A percentile compares a stretch with the other conserved stretches of the same genome.
These are phyloP conservation scores for Ascidia mentula DNA, from an alignment of 23 tunicate genomes.

Conservation along the genomic window DNA sequence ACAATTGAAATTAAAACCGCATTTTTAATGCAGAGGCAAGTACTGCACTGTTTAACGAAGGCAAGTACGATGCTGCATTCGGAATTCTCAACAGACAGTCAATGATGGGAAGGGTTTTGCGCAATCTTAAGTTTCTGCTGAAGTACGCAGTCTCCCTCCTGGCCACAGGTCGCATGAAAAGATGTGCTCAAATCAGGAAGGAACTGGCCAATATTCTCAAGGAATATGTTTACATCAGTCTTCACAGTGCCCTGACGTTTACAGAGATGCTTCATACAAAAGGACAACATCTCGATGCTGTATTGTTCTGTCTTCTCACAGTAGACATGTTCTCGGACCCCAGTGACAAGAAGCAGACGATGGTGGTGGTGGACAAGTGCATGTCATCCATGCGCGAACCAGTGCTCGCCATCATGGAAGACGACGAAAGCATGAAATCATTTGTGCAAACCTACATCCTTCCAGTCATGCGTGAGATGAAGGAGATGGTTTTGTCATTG, in stretches of 20 bases:
- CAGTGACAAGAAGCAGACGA: background rate
- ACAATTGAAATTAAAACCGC: too few species aligned
- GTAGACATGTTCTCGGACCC: background rate
- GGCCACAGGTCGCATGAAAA: background rate
- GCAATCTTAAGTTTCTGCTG: background rate
- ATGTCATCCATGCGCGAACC: constrained; percentile 3
- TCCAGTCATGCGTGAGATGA: background rate
- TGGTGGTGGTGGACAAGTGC: background rate
- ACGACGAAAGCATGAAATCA: background rate
- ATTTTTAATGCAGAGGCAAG: background rate
- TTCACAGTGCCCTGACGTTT: background rate
- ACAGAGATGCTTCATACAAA: background rate
- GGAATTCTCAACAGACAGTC: constrained; percentile 4
- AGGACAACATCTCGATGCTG: background rate
- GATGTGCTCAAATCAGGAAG: background rate
- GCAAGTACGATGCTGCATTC: background rate
- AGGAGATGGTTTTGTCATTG: background rate
- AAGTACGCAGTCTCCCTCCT: background rate
- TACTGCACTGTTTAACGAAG: background rate
- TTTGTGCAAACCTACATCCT: constrained; percentile 1
- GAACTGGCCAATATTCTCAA: background rate
- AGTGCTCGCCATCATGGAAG: background rate
- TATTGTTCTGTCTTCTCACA: background rate
- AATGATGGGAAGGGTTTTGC: background rate
- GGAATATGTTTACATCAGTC: background rate